Evolutionary conservation across 2,113 vertebrate species (phyloP).

Genomic region (Tetraodon nigroviridis): DNA sequence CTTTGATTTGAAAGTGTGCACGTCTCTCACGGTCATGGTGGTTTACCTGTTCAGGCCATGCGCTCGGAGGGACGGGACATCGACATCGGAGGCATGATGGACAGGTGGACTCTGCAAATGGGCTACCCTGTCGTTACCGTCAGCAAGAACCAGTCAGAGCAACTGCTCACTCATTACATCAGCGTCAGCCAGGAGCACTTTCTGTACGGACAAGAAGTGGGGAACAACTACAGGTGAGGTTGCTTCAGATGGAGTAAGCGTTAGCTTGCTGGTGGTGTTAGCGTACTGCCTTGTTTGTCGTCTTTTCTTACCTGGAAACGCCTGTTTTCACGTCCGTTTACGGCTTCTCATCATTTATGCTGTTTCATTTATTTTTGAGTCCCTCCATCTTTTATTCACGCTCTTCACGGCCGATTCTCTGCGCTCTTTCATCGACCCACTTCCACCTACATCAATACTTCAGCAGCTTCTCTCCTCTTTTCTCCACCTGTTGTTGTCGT

Average conservation of each 20-base stretch:
- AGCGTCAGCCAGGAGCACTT: slow-evolving; percentile 89
- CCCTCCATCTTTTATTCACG: slow-evolving; percentile 57
- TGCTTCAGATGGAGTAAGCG: neutral
- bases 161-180: slow-evolving; percentile 70
- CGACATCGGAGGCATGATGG: slow-evolving; percentile 93
- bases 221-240: slow-evolving; percentile 79
- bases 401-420: slow-evolving; percentile 49
- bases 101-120: slow-evolving; percentile 97
- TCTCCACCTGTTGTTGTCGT: too few relatives aligned
- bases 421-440: slow-evolving; percentile 54
- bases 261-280: neutral
- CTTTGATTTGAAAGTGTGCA: too few relatives aligned
- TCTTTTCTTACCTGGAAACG: slow-evolving; percentile 12
- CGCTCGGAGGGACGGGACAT: slow-evolving; percentile 88
- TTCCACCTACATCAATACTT: slow-evolving; percentile 59
- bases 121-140: slow-evolving; percentile 95
- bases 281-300: neutral
- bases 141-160: slow-evolving; percentile 82
- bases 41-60: slow-evolving; percentile 84
- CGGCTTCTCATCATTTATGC: slow-evolving; percentile 55
- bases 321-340: slow-evolving; percentile 8
- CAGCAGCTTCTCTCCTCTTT: slow-evolving; percentile 14
- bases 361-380: slow-evolving; percentile 64
- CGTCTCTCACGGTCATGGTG: too few relatives aligned
- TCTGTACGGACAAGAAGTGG: slow-evolving; percentile 83